phyloP scores from a whole-genome alignment of 2,113 vertebrate species.

The Eulemur rufifrons region DNA sequence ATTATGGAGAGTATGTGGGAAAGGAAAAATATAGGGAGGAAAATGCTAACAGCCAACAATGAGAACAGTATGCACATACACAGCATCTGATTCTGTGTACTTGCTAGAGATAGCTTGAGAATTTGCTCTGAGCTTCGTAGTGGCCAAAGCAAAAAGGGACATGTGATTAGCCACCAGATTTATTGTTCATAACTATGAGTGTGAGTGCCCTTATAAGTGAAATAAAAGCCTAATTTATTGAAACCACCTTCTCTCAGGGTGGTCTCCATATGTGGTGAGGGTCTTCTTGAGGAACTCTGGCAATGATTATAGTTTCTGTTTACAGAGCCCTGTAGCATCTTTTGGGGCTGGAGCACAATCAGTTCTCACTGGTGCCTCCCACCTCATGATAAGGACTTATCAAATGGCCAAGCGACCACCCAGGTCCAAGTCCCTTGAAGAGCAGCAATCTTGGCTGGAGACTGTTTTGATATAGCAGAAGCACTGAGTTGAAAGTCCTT shows the following conservation, averaged over 20 bases:
- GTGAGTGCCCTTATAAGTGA: not conserved
- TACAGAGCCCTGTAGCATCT: not conserved
- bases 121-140: not conserved
- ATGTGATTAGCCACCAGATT: not conserved
- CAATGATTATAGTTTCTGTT: not conserved
- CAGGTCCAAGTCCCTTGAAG: not conserved
- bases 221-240: not conserved
- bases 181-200: not conserved
- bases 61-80: not conserved
- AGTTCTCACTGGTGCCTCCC: not conserved
- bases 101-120: not conserved
- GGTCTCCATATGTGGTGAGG: not conserved
- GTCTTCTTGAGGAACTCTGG: not conserved
- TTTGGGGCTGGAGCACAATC: not conserved
- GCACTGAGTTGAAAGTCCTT: not conserved
- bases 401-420: not conserved
- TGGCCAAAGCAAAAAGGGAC: constrained; percentile 21
- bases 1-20: not conserved
- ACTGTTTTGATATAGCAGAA: not conserved
- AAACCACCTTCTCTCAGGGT: not conserved
- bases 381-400: not conserved
- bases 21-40: not conserved
- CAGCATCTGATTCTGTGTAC: not conserved
- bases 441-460: not conserved
- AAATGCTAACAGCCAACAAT: not conserved